Base-by-base conservation (phyloP, 2,113 vertebrate genomes). In the Serilophus lunatus region DNA sequence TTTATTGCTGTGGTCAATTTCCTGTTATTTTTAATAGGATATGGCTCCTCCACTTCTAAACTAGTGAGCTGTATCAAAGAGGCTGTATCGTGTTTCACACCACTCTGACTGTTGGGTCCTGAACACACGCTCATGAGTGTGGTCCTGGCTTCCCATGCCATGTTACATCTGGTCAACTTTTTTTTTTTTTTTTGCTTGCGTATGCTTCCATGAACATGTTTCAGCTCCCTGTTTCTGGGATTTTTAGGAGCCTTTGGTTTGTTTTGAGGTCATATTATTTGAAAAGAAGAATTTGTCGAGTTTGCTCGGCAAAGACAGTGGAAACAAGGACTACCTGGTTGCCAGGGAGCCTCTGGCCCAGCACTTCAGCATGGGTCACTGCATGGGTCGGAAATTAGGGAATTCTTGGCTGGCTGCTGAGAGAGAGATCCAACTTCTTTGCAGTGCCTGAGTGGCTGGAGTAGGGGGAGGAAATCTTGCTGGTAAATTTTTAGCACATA, bases 11-110 rank as follows among this genome's bases (percentile, higher is more conserved):
- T 49, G 88, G 61, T 71, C 47, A 70, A 79, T 95, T 97, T 97
- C 97, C 95, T 95, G 78, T 95, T 91, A 88, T 96, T 95, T 96
- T 96, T 93, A 95, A 95, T 97, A 74, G 96, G 96, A 93, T 93
- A 78, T 1, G 3, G 57, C 60, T 72, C 44, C 57, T 93, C 45
- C 31, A 59, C 80, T 90, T 96, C 61, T 92, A 79, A 95, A 78
- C 91, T 75, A 18, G 24, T 61, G 95, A 96, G 65, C 80, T 92
- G 57, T 91, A 80, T 94, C 93, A 84, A 65, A 92, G 86, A 72
- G 79, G 8, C 59, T 47, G 49, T 42, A 79, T 94, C 78, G 0
- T n/a, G 74, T 97, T 96, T 95, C 96, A 91, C 49, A 65, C 56
- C 24, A 10, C 29, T 28, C 9, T 81, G 53, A 28, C 71, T 74